phyloP scores from a whole-genome alignment of 2,888 invertebrate genomes.

The Hirudinaria manillensis region DNA sequence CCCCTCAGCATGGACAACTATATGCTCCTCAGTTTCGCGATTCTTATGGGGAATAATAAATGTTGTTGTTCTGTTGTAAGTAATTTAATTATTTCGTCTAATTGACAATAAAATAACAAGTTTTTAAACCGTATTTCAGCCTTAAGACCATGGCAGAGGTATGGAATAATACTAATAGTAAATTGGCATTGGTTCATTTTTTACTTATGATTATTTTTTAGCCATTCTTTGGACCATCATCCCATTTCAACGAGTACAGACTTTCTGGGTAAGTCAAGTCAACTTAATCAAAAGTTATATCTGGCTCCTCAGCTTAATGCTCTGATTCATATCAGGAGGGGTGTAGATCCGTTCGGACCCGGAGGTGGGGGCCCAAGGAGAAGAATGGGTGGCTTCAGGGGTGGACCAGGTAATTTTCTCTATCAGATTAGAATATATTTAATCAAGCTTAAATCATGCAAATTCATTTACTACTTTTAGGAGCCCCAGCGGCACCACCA shows the following conservation, averaged over 20 bases:
- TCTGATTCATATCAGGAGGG: constrained; percentile 21
- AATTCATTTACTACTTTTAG: constrained; percentile 34
- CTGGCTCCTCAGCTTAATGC: neutral
- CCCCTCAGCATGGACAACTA: constrained; percentile 6
- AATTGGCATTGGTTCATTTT: neutral
- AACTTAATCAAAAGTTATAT: no score
- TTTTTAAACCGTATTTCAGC: constrained; percentile 17
- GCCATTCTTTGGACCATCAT: constrained; percentile 20
- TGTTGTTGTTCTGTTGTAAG: constrained; percentile 26
- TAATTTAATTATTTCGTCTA: neutral
- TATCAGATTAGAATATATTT: neutral
- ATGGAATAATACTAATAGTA: neutral
- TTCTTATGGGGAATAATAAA: constrained; percentile 26
- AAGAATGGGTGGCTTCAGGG: constrained; percentile 49
- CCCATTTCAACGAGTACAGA: constrained; percentile 4
- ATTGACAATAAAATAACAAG: neutral
- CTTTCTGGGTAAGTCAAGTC: constrained; percentile 5
- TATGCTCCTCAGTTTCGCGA: constrained; percentile 1
- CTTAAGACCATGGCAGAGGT: constrained; percentile 23
- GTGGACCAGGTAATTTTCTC: constrained; percentile 38
- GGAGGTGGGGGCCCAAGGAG: constrained; percentile 42
- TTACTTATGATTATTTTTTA: neutral
- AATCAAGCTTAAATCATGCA: neutral
- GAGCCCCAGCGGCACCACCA: constrained; percentile 41
- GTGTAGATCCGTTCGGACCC: constrained; percentile 34